Base-by-base conservation (phyloP, 2,113 vertebrate species). In the Glareola pratincola region DNA sequence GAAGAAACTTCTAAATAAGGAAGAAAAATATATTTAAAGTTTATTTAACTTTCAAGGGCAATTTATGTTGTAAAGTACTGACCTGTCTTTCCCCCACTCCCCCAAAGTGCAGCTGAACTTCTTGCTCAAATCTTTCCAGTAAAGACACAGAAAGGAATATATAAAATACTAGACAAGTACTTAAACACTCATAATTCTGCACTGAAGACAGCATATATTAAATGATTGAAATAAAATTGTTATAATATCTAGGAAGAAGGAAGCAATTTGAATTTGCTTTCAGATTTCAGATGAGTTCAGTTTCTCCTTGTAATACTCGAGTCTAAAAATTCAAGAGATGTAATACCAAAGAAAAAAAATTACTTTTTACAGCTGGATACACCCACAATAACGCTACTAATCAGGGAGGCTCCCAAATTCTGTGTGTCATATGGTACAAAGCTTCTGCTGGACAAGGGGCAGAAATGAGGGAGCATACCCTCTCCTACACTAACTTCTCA, bases 231-330 rank as follows among this genome's bases (percentile, higher is more conserved):
- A 50, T 75, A 91, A 43, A 88, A 76, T 12, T 76, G 29, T 50
- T 76, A 4, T 9, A 60, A 37, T 41, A 59, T 27, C 57, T 84
- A 36, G 29, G 43, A 10, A 34, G 27, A 85, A 87, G 24, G 14
- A 54, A 75, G 36, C 22, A 66, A 93, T 94, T 29, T 83, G 16
- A 87, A 87, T 76, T 85, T 88, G 36, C 62, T 82, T 83, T 90
- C 60, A 68, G 36, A 75, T 93, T 94, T 60, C 92, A 94, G 72
- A 77, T 41, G 6, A 93, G 66, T 41, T 79, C 14, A 66, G 29
- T 50, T 82, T 48, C 23, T 62, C 20, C 75, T 79, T 9, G 13
- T 60, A 86, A 68, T 12, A 75, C 26, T 60, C 22, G 81, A 57
- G 80, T 39, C 43, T 63, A 30, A 69, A 83, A 77, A 74, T 92